Conservation (phyloP, 2,113 vertebrate species). For the Gobius niger region DNA sequence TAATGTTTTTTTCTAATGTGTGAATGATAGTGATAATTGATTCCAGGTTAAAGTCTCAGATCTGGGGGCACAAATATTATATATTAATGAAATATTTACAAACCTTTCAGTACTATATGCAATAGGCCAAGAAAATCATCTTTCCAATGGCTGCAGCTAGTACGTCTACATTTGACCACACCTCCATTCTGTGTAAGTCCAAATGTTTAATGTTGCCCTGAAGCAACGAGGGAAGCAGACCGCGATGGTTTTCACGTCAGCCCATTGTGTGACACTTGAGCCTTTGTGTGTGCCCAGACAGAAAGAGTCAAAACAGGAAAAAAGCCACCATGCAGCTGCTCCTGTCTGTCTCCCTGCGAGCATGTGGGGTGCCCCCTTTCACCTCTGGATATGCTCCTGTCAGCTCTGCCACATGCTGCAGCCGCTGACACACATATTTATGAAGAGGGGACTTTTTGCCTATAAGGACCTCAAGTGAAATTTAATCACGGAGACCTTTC, state of each 20-base stretch:
- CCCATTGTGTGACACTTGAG: slow-evolving; percentile 37
- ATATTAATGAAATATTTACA: too few species aligned
- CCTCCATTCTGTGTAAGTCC: neutral
- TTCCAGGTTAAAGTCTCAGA: too few species aligned
- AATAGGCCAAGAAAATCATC: too few species aligned
- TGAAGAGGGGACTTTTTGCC: slow-evolving; percentile 6
- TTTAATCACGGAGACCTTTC: neutral
- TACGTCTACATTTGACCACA: neutral
- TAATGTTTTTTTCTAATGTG: too few species aligned
- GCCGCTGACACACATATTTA: slow-evolving; percentile 1
- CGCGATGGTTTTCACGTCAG: slow-evolving; percentile 7
- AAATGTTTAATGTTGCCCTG: neutral
- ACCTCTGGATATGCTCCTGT: slow-evolving; percentile 47
- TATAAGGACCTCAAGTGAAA: neutral
- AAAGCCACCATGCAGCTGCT: slow-evolving; percentile 59
- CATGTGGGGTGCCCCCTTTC: slow-evolving; percentile 35
- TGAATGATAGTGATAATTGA: too few species aligned
- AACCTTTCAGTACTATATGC: too few species aligned
- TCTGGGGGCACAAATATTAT: too few species aligned
- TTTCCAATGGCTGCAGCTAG: neutral
- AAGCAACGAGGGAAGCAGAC: slow-evolving; percentile 28
- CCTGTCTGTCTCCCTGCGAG: slow-evolving; percentile 39
- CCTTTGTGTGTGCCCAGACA: slow-evolving; percentile 45
- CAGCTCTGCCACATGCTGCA: slow-evolving; percentile 2
- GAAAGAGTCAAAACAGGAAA: slow-evolving; percentile 72